Base-by-base conservation (phyloP, 2,797 vertebrate genomes). In the Acomys russatus region DNA sequence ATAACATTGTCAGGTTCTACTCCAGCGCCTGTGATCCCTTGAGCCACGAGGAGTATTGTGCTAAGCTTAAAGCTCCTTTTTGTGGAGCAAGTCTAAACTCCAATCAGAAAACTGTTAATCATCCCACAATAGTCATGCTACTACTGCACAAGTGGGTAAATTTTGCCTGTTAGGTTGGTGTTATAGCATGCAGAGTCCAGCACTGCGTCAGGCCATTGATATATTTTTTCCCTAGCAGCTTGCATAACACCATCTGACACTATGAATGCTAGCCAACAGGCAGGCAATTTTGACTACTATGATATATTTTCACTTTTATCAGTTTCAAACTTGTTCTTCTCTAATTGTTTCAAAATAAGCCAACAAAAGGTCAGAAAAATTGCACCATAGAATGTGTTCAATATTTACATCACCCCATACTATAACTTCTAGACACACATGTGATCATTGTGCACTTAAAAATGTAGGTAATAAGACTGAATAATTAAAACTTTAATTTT, bases 271-370 rank as follows among this genome's bases (percentile, higher is more conserved):
- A 83, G 56, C 59, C 79, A 83, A 83, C 7, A 83, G 8, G n/a
- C 9, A 83, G 8, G 59, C n/a, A 66, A 30, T 66, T 84, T 66
- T 63, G 49, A 17, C 28, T 84, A 64, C 25, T 71, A 35, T 49
- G n/a, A 3, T 91, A 61, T 96, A 94, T 91, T 96, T 88, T 51
- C 79, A 38, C 23, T 18, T 93, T 25, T 90, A 82, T 79, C 44
- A 92, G 11, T 85, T 96, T 90, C 90, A 94, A 97, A 96, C 1
- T 44, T 88, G 73, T 44, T 44, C 44, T 96, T 95, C 14, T 76
- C 44, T 44, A 85, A 33, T 91, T 15, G 68, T 90, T 95, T 94
- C 86, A 92, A 94, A 71, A 66, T 10, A 88, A 92, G 6, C 28
- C 44, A 33, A 3, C 23, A n/a, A 82, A 76, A 33, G 51, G n/a